These are phyloP conservation scores for Tinea trinotella DNA, from an alignment of 2,888 invertebrate species.

Conservation along the genomic window DNA sequence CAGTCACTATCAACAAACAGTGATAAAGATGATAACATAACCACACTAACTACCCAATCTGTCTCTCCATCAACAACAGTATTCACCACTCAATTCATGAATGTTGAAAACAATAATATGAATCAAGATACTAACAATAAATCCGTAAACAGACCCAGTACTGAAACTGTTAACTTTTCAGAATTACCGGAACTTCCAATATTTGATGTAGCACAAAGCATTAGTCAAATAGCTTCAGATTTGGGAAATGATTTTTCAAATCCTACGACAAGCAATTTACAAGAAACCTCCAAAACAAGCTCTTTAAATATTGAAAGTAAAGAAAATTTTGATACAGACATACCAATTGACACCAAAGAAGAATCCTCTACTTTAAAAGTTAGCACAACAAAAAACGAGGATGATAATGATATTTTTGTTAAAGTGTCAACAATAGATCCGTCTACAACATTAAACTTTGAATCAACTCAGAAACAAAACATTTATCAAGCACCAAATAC, in stretches of 20 bases:
- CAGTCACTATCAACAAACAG: constrained; percentile 29
- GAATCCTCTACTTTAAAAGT: constrained; percentile 25
- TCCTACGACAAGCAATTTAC: constrained; percentile 45
- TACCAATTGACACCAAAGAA: constrained; percentile 37
- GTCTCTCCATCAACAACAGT: constrained; percentile 52
- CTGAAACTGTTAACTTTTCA: constrained; percentile 21
- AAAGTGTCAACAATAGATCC: constrained; percentile 56
- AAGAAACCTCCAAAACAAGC: constrained; percentile 41
- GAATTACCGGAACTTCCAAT: constrained; percentile 37
- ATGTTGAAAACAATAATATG: constrained; percentile 26
- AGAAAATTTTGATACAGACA: constrained; percentile 55
- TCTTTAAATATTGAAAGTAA: constrained; percentile 51
- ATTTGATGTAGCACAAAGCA: constrained; percentile 62
- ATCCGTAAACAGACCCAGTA: constrained; percentile 20
- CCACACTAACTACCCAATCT: constrained; percentile 60
- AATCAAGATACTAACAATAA: constrained; percentile 25
- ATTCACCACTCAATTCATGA: constrained; percentile 44
- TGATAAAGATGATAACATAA: constrained; percentile 41
- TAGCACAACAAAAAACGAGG: constrained; percentile 25
- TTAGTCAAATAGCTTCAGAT: constrained; percentile 66
- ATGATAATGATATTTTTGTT: constrained; percentile 40
- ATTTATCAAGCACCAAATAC: constrained; percentile 25
- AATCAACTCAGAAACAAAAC: constrained; percentile 18
- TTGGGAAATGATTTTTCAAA: constrained; percentile 49
- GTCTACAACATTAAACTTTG: neutral